A percentile compares a stretch with the other conserved stretches of the same genome.
These are phyloP conservation scores for Agrenia bidenticulata DNA, from an alignment of 2,888 invertebrate genomes.

Conservation along the genomic window DNA sequence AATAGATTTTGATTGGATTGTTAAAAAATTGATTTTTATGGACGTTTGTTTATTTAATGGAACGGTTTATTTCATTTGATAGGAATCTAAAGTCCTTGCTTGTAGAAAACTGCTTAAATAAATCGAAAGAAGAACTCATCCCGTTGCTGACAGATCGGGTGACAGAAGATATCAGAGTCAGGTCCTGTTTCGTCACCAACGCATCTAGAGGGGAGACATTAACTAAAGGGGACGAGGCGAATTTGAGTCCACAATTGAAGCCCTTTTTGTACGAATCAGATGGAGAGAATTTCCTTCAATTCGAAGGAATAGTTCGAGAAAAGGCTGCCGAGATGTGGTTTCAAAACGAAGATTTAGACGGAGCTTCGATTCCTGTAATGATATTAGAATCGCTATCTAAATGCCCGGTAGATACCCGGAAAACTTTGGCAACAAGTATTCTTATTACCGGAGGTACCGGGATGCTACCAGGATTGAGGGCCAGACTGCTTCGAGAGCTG, in stretches of 20 bases:
- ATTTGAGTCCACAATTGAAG: slow-evolving; percentile 27
- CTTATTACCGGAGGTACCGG: slow-evolving; percentile 84
- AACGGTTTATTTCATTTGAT: slow-evolving; percentile 16
- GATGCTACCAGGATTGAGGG: slow-evolving; percentile 78
- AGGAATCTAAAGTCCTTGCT: slow-evolving; percentile 57
- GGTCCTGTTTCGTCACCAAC: slow-evolving; percentile 84
- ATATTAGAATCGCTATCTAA: slow-evolving; percentile 71
- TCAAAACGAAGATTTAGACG: slow-evolving; percentile 74
- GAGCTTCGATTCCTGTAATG: slow-evolving; percentile 77
- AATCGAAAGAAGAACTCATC: slow-evolving; percentile 49
- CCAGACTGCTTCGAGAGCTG: slow-evolving; percentile 77
- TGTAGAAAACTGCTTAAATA: slow-evolving; percentile 56
- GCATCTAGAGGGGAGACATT: slow-evolving; percentile 63
- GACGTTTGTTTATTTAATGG: slow-evolving; percentile 16
- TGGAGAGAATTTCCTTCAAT: slow-evolving; percentile 62
- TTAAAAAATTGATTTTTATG: background rate
- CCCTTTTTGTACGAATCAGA: slow-evolving; percentile 58
- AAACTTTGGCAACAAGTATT: slow-evolving; percentile 76
- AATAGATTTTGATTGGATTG: slow-evolving; percentile 53
- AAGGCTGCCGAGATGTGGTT: slow-evolving; percentile 81
- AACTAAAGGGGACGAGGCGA: background rate
- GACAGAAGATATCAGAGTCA: slow-evolving; percentile 74
- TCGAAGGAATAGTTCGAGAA: slow-evolving; percentile 74
- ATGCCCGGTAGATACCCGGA: slow-evolving; percentile 81
- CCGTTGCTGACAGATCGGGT: slow-evolving; percentile 60